Evolutionary conservation across 2,888 invertebrate species (phyloP), one percentile per base, ranked within the genome.

Genomic region (Hofmannophila pseudospretella): DNA sequence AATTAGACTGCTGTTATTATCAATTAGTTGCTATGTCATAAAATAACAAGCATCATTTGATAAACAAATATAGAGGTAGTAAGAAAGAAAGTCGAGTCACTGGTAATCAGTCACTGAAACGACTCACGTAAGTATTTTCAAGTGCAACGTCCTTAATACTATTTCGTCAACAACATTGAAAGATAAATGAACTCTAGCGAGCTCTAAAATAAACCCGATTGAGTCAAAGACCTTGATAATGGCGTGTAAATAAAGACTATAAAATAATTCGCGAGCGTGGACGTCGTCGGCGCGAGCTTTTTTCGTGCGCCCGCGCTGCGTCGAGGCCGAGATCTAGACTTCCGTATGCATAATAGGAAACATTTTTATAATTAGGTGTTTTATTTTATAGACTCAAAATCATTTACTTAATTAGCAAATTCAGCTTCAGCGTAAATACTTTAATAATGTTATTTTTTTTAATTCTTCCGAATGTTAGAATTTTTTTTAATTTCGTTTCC

Each of bases 201-300:
- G 50, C 57, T 58, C 63, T 50, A 64, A 78, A 78, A 78, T 71
- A 71, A 70, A 71, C 66, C 53, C 49, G 49, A 62, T 61, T 68
- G 68, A 67, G 80, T 78, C 74, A 79, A 75, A 71, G 77, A 79
- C 81, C 82, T 84, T 82, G 81, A 81, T 80, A 72, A 57, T 74
- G 71, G 64, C 64, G 67, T 56, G 54, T 64, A 57, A 69, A 70
- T 65, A 49, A 65, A 68, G 61, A 55, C 58, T 67, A 74, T 71
- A 67, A 72, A 67, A 64, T 64, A 61, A 71, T 73, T 71, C 58
- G 72, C 70, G 60, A 56, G 49, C 49, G 54, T 58, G 47, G 49
- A 46, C 44, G 42, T 34, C 32, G n/a, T 10, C 22, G 43, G 39
- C 50, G 46, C 41, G 46, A 45, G 42, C 42, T 38, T 48, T 45